Percentiles rank a stretch among this genome's conserved stretches.
These are phyloP conservation scores for Pygmarrhopalites habei DNA, from an alignment of 1,140 invertebrate genomes.

Conservation along the genomic window DNA sequence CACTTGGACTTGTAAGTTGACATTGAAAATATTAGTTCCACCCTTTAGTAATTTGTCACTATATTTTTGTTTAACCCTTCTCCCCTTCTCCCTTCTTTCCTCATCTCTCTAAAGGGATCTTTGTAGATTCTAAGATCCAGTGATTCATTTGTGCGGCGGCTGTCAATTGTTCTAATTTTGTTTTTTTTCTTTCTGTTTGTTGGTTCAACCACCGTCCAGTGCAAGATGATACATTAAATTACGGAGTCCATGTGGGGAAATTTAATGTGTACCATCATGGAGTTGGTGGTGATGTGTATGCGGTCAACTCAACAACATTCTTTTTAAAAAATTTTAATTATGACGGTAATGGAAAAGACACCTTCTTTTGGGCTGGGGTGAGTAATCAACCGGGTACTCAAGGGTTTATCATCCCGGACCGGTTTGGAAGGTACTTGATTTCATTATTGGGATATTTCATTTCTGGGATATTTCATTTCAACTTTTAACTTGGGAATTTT, in stretches of 20 bases:
- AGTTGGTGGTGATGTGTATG: constrained; percentile 80
- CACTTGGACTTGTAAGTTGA: neutral
- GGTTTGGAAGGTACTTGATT: constrained; percentile 15
- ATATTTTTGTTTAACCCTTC: too few relatives aligned
- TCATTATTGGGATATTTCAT: too few relatives aligned
- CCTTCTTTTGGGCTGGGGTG: constrained; percentile 84
- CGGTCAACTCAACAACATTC: constrained; percentile 78
- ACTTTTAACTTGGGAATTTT: neutral
- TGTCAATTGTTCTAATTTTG: too few relatives aligned
- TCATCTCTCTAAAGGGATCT: too few relatives aligned
- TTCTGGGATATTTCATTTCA: too few relatives aligned
- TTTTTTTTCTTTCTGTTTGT: too few relatives aligned
- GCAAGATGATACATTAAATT: constrained; percentile 47
- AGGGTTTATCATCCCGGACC: constrained; percentile 33
- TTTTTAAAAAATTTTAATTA: constrained; percentile 78
- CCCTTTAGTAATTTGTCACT: too few relatives aligned
- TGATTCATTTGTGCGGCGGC: too few relatives aligned
- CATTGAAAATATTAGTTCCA: neutral
- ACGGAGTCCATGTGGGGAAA: constrained; percentile 72
- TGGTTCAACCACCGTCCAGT: neutral
- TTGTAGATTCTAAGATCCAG: too few relatives aligned
- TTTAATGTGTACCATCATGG: constrained; percentile 85
- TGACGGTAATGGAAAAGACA: constrained; percentile 74
- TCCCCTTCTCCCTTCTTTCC: too few relatives aligned
- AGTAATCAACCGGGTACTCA: constrained; percentile 11